phyloP scores from a whole-genome alignment of 2,888 invertebrate species.

The Theretra japonica region DNA sequence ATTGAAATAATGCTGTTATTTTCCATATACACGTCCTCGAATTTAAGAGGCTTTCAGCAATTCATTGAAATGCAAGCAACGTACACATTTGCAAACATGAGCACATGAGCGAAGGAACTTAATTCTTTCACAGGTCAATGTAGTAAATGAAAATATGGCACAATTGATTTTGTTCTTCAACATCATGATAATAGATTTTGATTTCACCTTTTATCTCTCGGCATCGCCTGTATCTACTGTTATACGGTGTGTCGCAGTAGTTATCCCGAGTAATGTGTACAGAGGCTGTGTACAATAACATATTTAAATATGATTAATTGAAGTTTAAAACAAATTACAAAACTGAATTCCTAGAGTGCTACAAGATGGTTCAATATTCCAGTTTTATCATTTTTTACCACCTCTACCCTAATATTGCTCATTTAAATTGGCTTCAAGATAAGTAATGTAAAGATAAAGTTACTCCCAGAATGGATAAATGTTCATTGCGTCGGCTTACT shows the following conservation, averaged over 20 bases:
- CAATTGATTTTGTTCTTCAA: not conserved
- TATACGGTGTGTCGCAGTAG: not conserved
- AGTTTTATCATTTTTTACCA: not conserved
- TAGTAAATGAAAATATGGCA: not conserved
- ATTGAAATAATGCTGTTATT: slow-evolving; percentile 39
- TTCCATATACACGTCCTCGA: slow-evolving; percentile 36
- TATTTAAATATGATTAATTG: no score
- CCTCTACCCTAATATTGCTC: not conserved
- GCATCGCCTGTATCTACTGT: not conserved
- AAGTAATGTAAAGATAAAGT: not conserved
- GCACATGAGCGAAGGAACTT: not conserved
- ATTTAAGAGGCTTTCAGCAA: slow-evolving; percentile 17
- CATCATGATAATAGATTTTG: not conserved
- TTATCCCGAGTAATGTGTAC: not conserved
- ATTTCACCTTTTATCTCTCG: not conserved
- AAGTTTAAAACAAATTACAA: no score
- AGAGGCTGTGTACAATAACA: no score
- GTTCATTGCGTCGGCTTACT: slow-evolving; percentile 18
- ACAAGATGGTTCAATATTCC: not conserved
- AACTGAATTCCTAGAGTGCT: not conserved
- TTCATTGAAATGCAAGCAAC: slow-evolving; percentile 21
- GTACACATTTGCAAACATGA: not conserved
- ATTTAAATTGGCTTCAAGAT: not conserved
- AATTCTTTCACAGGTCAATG: not conserved
- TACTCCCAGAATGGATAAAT: slow-evolving; percentile 38